A percentile compares a stretch with the other conserved stretches of the same genome.
Conservation (phyloP, 1,140 invertebrate genomes). For the Panagrolaimus sp. region DNA sequence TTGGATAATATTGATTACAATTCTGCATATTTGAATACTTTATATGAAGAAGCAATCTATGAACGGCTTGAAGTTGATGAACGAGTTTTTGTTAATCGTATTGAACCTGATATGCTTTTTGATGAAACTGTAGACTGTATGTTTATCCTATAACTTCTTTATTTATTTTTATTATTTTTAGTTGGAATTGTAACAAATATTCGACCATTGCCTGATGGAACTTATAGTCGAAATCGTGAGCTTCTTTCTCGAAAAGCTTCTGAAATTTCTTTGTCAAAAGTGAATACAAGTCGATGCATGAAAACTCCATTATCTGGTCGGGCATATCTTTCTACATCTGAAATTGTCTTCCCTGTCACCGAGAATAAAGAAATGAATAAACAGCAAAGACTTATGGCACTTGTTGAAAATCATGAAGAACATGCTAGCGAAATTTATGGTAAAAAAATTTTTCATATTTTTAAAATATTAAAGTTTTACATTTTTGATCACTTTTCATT, state of each 20-base stretch:
- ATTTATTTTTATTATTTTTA: background rate
- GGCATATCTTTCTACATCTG: slow-evolving; percentile 4
- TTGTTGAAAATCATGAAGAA: background rate
- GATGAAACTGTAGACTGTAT: slow-evolving; percentile 6
- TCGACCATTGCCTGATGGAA: background rate
- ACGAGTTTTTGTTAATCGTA: background rate
- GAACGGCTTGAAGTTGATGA: slow-evolving; percentile 9
- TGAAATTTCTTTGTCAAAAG: background rate
- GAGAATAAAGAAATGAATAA: background rate
- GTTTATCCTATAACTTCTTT: background rate
- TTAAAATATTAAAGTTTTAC: no score
- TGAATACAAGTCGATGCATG: background rate
- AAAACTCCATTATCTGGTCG: background rate
- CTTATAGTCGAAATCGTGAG: background rate
- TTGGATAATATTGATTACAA: slow-evolving; percentile 5
- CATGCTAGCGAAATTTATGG: no score
- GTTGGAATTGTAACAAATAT: background rate
- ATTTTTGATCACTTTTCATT: no score
- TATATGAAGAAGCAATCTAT: background rate
- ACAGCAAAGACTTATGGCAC: background rate
- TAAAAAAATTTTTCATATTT: no score
- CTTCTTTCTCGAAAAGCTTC: background rate
- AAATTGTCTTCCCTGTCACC: background rate
- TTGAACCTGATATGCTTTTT: background rate
- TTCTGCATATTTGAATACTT: background rate